A percentile compares a stretch with the other conserved stretches of the same genome.
These are phyloP conservation scores for Watsonalla cultraria DNA, from an alignment of 2,888 invertebrate genomes.

Conservation along the genomic window DNA sequence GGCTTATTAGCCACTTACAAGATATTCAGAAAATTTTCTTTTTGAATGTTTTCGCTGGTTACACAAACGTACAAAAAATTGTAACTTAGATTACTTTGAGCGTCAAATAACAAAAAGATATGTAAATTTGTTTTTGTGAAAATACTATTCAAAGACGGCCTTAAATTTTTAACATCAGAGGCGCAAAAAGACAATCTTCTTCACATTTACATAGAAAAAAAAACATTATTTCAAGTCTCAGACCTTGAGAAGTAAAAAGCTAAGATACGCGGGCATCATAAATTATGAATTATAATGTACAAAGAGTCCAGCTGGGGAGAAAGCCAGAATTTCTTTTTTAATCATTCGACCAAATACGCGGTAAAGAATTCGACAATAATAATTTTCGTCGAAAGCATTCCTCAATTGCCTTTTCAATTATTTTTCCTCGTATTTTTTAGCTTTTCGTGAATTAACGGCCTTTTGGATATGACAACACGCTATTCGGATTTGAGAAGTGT, in stretches of 20 bases:
- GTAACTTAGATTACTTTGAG: too few species aligned
- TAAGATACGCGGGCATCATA: neutral
- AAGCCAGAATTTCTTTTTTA: neutral
- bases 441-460: neutral
- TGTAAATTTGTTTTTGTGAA: too few species aligned
- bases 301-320: neutral
- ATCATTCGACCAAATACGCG: slow-evolving; percentile 7
- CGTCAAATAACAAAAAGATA: too few species aligned
- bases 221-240: neutral
- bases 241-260: neutral
- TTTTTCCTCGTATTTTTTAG: neutral
- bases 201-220: neutral
- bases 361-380: slow-evolving; percentile 16
- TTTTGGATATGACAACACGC: neutral
- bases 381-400: slow-evolving; percentile 19
- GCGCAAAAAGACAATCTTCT: neutral
- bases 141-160: too few species aligned
- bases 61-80: too few species aligned
- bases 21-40: too few species aligned
- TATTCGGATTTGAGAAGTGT: too few species aligned
- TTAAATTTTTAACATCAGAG: too few species aligned
- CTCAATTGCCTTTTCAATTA: slow-evolving; percentile 18
- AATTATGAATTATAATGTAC: slow-evolving; percentile 3
- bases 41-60: too few species aligned
- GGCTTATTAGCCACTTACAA: too few species aligned